Conservation (phyloP, 2,888 invertebrate species). For the Clusia tigrina region DNA sequence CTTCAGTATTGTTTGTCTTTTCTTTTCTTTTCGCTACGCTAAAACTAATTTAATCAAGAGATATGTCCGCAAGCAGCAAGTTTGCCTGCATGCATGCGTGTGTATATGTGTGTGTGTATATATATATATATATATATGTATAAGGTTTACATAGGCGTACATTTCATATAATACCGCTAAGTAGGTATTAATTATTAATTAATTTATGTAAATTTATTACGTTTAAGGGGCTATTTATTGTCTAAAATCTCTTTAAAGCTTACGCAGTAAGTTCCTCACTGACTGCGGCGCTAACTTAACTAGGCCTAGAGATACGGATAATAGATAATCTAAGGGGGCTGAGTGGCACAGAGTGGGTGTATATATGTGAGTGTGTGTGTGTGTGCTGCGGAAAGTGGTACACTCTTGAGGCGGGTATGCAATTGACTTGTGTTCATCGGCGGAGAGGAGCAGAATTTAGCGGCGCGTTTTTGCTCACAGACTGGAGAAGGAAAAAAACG, state of each 20-base stretch:
- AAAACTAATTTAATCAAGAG: conserved; percentile 9
- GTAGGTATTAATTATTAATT: too few species aligned
- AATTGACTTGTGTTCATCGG: not conserved
- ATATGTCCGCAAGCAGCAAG: not conserved
- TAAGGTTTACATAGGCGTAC: conserved; percentile 3
- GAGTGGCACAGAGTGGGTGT: too few species aligned
- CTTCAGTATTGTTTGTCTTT: conserved; percentile 29
- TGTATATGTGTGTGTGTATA: conserved; percentile 12
- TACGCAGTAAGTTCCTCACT: conserved; percentile 14
- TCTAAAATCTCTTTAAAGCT: conserved; percentile 47
- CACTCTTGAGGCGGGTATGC: not conserved
- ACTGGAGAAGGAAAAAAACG: not conserved
- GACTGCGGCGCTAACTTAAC: too few species aligned
- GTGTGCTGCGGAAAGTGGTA: not conserved
- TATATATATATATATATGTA: conserved; percentile 16
- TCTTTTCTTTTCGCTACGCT: conserved; percentile 25
- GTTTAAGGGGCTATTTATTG: conserved; percentile 38
- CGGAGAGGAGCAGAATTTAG: conserved; percentile 30
- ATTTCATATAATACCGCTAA: conserved; percentile 12
- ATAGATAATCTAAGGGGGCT: too few species aligned
- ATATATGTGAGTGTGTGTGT: too few species aligned
- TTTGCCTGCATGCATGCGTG: conserved; percentile 10
- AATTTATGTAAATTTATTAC: not conserved
- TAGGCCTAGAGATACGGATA: not conserved
- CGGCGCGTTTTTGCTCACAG: conserved; percentile 43